phyloP scores from a whole-genome alignment of 2,113 vertebrate genomes.

The Sminthopsis crassicaudata region DNA sequence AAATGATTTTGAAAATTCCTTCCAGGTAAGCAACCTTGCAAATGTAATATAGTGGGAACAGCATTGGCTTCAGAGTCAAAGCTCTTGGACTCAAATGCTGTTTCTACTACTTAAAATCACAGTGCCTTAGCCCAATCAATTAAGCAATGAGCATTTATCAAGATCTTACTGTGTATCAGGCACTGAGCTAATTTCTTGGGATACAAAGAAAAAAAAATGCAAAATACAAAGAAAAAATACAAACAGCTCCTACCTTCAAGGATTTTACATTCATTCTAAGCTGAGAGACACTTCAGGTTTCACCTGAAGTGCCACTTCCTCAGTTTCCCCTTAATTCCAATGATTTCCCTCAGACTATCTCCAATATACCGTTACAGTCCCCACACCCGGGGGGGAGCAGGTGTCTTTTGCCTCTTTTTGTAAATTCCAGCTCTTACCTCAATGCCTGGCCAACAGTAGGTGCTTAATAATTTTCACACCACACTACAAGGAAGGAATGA shows the following conservation, averaged over 20 bases:
- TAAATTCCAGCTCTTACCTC: neutral
- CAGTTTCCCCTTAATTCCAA: neutral
- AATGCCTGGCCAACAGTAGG: neutral
- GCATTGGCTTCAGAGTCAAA: neutral
- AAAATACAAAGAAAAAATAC: neutral
- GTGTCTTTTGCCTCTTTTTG: neutral
- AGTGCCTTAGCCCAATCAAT: neutral
- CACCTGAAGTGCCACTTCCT: neutral
- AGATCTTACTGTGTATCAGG: neutral
- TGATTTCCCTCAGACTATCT: neutral
- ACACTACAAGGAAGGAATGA: neutral
- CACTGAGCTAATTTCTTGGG: neutral
- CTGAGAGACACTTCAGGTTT: neutral
- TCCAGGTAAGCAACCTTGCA: neutral
- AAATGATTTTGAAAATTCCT: neutral
- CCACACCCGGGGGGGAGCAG: accelerated
- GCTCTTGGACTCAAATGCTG: neutral
- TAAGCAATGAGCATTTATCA: neutral
- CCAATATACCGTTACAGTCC: neutral
- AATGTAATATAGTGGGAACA: neutral
- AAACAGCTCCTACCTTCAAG: neutral
- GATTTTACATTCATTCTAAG: neutral
- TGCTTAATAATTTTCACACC: neutral
- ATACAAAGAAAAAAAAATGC: neutral
- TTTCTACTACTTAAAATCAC: neutral